Evolutionary conservation across 2,797 vertebrate genomes (phyloP).

Genomic region (Botia almorhae): DNA sequence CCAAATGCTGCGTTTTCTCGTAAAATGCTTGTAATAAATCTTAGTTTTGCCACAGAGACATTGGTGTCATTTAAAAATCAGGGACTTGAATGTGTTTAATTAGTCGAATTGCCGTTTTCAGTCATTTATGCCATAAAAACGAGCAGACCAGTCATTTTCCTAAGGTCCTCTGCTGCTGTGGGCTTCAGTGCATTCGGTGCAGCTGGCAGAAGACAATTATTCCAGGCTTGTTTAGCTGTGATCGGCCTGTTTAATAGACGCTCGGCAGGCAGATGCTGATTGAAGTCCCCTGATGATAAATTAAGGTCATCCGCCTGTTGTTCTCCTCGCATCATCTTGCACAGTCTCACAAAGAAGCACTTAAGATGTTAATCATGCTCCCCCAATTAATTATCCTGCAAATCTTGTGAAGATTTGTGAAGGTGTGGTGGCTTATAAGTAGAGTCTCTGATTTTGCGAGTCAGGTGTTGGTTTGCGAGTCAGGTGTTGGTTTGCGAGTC

Average conservation of each 20-base stretch:
- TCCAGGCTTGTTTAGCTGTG: slow-evolving; percentile 35
- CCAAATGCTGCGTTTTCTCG: no score
- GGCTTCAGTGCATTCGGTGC: not conserved
- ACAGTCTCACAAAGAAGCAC: slow-evolving; percentile 51
- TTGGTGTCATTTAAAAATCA: no score
- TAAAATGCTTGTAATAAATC: no score
- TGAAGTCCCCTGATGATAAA: slow-evolving; percentile 63
- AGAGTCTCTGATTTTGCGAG: no score
- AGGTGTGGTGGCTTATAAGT: not conserved
- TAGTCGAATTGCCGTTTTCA: no score
- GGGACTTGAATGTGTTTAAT: no score
- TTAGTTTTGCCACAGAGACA: no score
- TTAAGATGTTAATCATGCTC: slow-evolving; percentile 34
- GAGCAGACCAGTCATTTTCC: not conserved
- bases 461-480: no score
- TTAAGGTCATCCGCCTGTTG: slow-evolving; percentile 57
- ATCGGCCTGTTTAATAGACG: slow-evolving; percentile 8
- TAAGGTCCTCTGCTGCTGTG: no score
- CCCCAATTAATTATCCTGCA: slow-evolving; percentile 39
- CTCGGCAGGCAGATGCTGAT: slow-evolving; percentile 18
- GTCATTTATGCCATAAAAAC: no score
- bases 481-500: no score
- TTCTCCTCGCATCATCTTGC: slow-evolving; percentile 35
- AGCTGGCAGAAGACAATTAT: slow-evolving; percentile 30
- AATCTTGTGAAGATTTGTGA: slow-evolving; percentile 6